Evolutionary conservation across 2,797 vertebrate genomes (phyloP).

Genomic region (Dromococcyx pavoninus): DNA sequence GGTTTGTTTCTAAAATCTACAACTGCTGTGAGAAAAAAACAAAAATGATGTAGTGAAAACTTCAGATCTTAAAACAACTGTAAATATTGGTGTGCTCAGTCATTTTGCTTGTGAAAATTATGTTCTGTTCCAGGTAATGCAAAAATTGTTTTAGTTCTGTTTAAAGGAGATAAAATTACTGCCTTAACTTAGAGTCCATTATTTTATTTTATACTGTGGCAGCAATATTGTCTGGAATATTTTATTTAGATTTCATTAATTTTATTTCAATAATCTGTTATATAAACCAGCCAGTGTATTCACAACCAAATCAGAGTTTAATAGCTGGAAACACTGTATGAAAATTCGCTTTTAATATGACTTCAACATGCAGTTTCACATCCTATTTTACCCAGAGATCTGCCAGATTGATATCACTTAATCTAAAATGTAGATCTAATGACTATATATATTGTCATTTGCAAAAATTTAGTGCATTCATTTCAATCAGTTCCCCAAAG

Average conservation of each 20-base stretch:
- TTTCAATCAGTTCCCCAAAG: background rate
- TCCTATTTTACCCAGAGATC: background rate
- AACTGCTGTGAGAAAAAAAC: background rate
- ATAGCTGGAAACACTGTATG: background rate
- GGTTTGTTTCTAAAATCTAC: background rate
- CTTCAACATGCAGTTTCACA: background rate
- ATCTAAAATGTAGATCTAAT: background rate
- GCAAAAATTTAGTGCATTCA: background rate
- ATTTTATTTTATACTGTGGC: background rate
- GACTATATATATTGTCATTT: background rate
- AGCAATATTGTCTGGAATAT: background rate
- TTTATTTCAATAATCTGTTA: background rate
- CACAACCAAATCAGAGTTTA: background rate
- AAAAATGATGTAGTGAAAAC: background rate
- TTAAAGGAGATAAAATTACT: background rate
- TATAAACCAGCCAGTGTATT: background rate
- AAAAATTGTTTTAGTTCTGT: background rate
- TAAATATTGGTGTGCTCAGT: background rate
- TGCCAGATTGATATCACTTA: background rate
- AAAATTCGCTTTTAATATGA: background rate
- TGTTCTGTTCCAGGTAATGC: background rate
- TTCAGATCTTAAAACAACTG: background rate
- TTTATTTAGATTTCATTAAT: background rate
- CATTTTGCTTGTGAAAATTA: background rate
- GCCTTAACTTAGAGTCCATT: background rate